Evolutionary conservation across 2,888 invertebrate species (phyloP), one percentile per base, ranked within the genome.

Genomic region (Hyposoter dolosus): DNA sequence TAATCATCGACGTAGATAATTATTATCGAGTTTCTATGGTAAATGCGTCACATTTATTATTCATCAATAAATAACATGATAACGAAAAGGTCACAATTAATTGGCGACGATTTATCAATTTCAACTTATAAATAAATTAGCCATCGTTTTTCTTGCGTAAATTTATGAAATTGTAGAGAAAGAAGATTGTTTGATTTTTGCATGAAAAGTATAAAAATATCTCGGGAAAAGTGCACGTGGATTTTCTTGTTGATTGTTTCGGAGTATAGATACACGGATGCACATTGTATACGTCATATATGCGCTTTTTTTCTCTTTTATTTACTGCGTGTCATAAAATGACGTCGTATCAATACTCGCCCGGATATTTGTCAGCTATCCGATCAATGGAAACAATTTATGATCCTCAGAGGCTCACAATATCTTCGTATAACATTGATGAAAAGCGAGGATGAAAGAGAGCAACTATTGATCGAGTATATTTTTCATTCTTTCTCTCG

Each of bases 311-410:
- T 47, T 28, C 53, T 40, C 40, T 53, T 53, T 40, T 45, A 74
- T 66, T 74, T 53, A 56, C 65, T 74, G 23, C n/a, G n/a, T 23
- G 40, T 40, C 35, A 66, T 23, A 53, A 53, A 66, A 17, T 17
- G 40, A 28, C 45, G 9, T 19, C 15, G 35, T 50, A 53, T 66
- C 15, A 15, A 28, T 45, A 35, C 32, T 19, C 23, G 65, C 17
- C 15, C 10, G 28, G 78, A 15, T 50, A 40, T 82, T 78, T 74
- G 66, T 74, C 68, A 50, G 68, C 23, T 56, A 77, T 50, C 43
- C 45, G 63, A 72, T 60, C 47, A 74, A 77, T 66, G 35, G 47
- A 69, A 63, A 83, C 68, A 63, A 79, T 83, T 83, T 79, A 60
- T 74, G 79, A 74, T 35, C 32, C 43, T 56, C 56, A 53, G 66